Evolutionary conservation across 2,113 vertebrate genomes (phyloP), one percentile per base, ranked within the genome.

Genomic region (Thunnus thynnus): DNA sequence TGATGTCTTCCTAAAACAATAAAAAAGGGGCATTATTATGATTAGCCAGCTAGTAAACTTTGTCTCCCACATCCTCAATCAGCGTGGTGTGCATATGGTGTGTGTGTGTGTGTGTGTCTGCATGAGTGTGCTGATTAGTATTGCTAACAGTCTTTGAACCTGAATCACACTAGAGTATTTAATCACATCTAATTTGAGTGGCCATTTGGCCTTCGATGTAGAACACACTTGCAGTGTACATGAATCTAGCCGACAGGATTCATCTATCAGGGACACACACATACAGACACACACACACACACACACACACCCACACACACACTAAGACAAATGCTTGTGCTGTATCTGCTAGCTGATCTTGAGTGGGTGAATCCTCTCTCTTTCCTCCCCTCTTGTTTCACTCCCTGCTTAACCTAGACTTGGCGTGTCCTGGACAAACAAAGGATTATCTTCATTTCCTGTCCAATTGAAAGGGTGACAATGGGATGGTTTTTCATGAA

Each of bases 1-100:
- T 87, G 90, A 94, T 94, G 84, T 82, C 93, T 94, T 95, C 93
- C 94, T 91, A 87, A 90, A 93, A 90, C 91, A 89, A 92, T 92
- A 93, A 92, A 94, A 92, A 87, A 17, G 52, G 67, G 91, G 78
- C 93, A 91, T 92, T 93, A 92, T 91, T 92, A 87, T 95, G 91
- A 94, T 94, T 93, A 94, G 88, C 85, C 78, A 72, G 78, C 80
- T 75, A 88, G 92, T 93, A 92, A 92, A 92, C 70, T 67, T 87
- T 76, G 76, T 85, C 80, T 89, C 77, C 89, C 83, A 93, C 87
- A 90, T 94, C 86, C 86, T 91, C 79, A 88, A 88, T 87, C 80
- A 86, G 32, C 54, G 20, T 41, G 52, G 30, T 74, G 75, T 80
- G 70, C 61, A 36, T 83, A 61, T 67, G 70, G 77, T 67, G n/a